A percentile compares a stretch with the other conserved stretches of the same genome.
phyloP scores from a whole-genome alignment of 2,797 vertebrate genomes.

The Martes flavigula region DNA sequence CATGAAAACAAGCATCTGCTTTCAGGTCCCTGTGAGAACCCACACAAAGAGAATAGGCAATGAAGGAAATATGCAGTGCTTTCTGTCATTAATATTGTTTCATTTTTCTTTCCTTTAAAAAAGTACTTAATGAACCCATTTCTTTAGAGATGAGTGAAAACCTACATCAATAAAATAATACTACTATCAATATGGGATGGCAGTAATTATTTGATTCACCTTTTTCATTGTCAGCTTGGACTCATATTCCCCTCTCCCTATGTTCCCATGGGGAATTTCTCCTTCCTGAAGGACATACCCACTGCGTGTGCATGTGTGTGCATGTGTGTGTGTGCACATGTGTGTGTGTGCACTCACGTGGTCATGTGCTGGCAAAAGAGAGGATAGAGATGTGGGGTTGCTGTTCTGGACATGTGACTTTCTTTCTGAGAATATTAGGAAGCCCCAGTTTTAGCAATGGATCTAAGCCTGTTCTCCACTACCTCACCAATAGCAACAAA shows the following conservation, averaged over 20 bases:
- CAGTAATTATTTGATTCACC: background rate
- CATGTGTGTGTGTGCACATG: no score
- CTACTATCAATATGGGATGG: background rate
- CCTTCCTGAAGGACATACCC: background rate
- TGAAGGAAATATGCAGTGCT: background rate
- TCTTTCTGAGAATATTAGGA: background rate
- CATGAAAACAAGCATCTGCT: background rate
- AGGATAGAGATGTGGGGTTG: background rate
- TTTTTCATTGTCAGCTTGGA: background rate
- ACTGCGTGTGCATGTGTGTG: background rate
- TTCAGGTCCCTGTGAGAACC: background rate
- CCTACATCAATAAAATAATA: background rate
- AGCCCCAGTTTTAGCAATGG: background rate
- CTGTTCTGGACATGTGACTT: background rate
- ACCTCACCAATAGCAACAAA: background rate
- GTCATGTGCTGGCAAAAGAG: rapidly evolving
- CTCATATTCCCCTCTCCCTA: background rate
- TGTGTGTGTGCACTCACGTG: rapidly evolving
- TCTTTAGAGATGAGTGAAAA: background rate
- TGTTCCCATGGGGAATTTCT: background rate
- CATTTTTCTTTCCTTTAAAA: background rate
- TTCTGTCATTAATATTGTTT: background rate
- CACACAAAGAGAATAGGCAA: background rate
- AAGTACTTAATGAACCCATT: background rate
- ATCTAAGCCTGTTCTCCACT: background rate